phyloP scores from a whole-genome alignment of 2,888 invertebrate species.

The Pollenia labialis region DNA sequence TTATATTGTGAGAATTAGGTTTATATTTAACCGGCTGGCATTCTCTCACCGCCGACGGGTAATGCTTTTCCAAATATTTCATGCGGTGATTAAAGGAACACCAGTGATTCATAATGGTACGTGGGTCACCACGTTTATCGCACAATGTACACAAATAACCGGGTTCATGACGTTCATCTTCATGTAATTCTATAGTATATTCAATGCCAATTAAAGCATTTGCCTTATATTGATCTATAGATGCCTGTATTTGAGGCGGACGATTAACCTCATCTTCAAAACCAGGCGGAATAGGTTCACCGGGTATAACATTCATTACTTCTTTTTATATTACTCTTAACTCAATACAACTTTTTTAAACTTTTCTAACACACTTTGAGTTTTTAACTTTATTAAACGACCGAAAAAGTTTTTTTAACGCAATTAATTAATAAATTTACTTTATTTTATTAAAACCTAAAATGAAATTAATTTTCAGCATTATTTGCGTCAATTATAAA shows the following conservation, averaged over 20 bases:
- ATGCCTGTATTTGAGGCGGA: constrained; percentile 85
- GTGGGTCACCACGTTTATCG: constrained; percentile 91
- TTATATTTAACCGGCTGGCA: constrained; percentile 87
- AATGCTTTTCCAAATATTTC: constrained; percentile 87
- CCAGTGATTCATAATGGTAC: constrained; percentile 91
- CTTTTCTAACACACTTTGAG: constrained; percentile 35
- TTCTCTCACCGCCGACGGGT: constrained; percentile 86
- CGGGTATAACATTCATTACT: constrained; percentile 84
- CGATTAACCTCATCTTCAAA: constrained; percentile 87
- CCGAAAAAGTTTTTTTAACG: constrained; percentile 46
- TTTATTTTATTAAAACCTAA: constrained; percentile 49
- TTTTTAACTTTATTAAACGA: constrained; percentile 45
- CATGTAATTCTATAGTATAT: constrained; percentile 90
- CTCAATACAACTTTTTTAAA: constrained; percentile 24
- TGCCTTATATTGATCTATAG: constrained; percentile 84
- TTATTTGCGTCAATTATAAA: constrained; percentile 28
- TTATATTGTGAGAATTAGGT: constrained; percentile 85
- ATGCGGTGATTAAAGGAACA: constrained; percentile 90
- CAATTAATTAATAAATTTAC: constrained; percentile 19
- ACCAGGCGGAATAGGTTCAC: constrained; percentile 89
- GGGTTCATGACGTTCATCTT: constrained; percentile 88
- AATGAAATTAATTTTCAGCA: constrained; percentile 42
- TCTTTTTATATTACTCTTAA: constrained; percentile 36
- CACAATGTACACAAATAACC: constrained; percentile 91
- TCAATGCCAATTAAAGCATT: constrained; percentile 89